Evolutionary conservation across 2,888 invertebrate genomes (phyloP), one percentile per base, ranked within the genome.

Genomic region (Andricus curvator): DNA sequence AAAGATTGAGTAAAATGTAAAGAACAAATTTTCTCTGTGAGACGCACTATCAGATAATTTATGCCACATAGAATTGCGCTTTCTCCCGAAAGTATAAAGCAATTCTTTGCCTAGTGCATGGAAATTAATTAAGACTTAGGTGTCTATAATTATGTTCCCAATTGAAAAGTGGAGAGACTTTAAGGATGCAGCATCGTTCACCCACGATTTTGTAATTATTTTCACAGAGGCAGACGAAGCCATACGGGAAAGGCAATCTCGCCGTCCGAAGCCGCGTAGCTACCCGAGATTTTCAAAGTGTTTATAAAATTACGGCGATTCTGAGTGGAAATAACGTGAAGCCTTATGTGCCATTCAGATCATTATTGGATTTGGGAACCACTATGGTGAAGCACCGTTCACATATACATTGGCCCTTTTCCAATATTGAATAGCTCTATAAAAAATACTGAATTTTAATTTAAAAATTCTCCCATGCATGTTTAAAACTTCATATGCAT

Each of bases 301-400:
- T 92, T 93, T 93, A 93, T 92, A 92, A 92, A 92, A 92, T 93
- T 92, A 92, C 88, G 85, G 87, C 87, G 89, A 89, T 89, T 88
- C 87, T 85, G 83, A 85, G 84, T 87, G 84, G 85, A 88, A 88
- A 89, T 89, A 89, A 86, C 87, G 76, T 85, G 88, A 91, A 91
- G 86, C 90, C 89, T 83, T 60, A 81, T 78, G 80, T 84, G 82
- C 85, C 85, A 88, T 88, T 89, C 86, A 84, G 84, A 88, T 90
- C 85, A 86, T 89, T 90, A 89, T 88, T 89, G 88, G 88, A 89
- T 89, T 89, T 88, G 82, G 87, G 85, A 89, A 82, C 88, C 88
- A 65, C 51, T 25, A 77, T 33, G 48, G 29, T 48, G 56, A 8
- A 22, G 41, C 29, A 4, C 13, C n/a, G 44, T 65, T 25, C 37